Conservation (phyloP, 2,888 invertebrate genomes). For the Mongoloraphidia duomilia region DNA sequence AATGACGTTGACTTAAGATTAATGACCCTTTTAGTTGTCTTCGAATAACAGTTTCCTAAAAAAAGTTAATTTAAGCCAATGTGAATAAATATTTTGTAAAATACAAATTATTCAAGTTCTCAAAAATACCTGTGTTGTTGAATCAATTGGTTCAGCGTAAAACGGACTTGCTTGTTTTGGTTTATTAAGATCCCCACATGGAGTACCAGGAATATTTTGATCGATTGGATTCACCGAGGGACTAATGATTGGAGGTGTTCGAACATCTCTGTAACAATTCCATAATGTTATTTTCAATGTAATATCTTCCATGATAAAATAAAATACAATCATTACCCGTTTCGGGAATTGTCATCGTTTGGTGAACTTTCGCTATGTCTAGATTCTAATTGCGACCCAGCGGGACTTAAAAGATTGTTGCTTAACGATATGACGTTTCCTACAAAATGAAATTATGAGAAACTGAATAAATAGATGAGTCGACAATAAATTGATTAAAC, state of each 20-base stretch:
- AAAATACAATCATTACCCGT: no score
- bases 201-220: no score
- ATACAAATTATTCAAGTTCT: not conserved
- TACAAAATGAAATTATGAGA: conserved; percentile 14
- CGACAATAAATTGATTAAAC: not conserved
- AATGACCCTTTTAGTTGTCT: conserved; percentile 1
- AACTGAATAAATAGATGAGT: no score
- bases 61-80: not conserved
- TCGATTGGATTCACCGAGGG: no score
- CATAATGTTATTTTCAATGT: no score
- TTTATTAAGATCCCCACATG: conserved; percentile 18
- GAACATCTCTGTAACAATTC: no score
- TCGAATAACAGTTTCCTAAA: conserved; percentile 1
- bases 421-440: conserved; percentile 43
- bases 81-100: not conserved
- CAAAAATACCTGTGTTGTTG: conserved; percentile 42
- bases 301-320: no score
- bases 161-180: conserved; percentile 70
- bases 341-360: no score
- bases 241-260: no score
- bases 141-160: conserved; percentile 81
- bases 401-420: conserved; percentile 33
- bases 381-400: conserved; percentile 20
- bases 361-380: conserved; percentile 20
- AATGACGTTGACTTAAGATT: conserved; percentile 27